A percentile compares a stretch with the other conserved stretches of the same genome.
phyloP scores from a whole-genome alignment of 2,797 vertebrate genomes.

The Pelochelys cantorii region DNA sequence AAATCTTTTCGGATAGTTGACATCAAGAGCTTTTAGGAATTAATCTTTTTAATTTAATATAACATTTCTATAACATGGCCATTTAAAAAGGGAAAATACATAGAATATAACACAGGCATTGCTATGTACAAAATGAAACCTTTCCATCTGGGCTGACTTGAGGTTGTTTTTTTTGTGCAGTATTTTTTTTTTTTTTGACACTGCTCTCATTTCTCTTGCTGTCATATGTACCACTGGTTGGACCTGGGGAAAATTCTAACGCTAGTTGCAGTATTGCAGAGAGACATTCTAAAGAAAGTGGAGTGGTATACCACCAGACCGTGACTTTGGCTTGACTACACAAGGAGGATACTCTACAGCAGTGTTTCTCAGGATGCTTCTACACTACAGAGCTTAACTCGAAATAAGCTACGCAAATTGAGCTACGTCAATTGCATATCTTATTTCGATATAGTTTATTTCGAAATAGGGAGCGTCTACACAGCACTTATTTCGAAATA shows the following conservation, averaged over 20 bases:
- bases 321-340: no score
- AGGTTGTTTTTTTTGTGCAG: constrained; percentile 17
- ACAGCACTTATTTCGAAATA: no score
- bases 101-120: not conserved
- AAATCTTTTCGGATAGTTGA: not conserved
- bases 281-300: not conserved
- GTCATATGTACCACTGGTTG: not conserved
- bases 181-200: not conserved
- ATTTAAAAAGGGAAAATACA: not conserved
- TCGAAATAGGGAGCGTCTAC: no score
- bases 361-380: no score
- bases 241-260: constrained; percentile 14
- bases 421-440: no score
- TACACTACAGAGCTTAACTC: no score
- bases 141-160: not conserved
- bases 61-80: fast-evolving
- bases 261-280: constrained; percentile 14
- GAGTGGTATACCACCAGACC: no score
- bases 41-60: not conserved
- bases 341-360: no score
- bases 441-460: no score
- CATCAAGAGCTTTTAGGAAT: not conserved
- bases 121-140: not conserved
- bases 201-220: constrained; percentile 23
- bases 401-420: no score